Percentiles rank a stretch among this genome's conserved stretches.
Conservation (phyloP, 92 coral and sea anemone species). For the Montipora capitata region DNA sequence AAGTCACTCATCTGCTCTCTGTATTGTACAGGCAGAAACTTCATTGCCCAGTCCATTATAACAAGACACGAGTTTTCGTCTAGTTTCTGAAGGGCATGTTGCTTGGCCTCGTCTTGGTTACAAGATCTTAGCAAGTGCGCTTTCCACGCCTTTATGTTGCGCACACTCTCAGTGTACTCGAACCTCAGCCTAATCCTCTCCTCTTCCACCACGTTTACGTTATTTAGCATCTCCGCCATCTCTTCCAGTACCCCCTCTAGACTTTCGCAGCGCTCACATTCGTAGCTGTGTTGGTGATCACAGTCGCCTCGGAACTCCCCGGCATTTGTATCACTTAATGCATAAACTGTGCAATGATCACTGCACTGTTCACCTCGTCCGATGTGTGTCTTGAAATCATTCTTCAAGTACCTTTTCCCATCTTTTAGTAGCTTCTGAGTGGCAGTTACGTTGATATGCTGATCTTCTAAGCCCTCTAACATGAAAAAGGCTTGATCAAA, state of each 20-base stretch:
- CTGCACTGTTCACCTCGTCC: constrained; percentile 2
- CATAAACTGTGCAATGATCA: constrained; percentile 56
- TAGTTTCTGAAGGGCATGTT: no score
- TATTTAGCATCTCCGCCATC: neutral
- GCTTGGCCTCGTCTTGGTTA: no score
- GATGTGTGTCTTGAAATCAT: constrained; percentile 60
- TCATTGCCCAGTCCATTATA: no score
- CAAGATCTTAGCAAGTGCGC: no score
- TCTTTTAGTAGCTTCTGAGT: constrained; percentile 39
- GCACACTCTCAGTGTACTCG: no score
- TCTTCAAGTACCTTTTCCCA: constrained; percentile 67
- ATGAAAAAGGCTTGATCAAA: neutral
- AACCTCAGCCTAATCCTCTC: no score
- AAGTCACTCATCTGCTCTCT: no score
- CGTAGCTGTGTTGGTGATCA: constrained; percentile 37
- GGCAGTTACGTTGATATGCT: constrained; percentile 7
- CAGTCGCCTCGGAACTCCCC: neutral
- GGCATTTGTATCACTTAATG: constrained; percentile 37
- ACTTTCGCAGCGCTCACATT: constrained; percentile 42
- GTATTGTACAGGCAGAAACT: no score
- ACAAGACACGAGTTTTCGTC: no score
- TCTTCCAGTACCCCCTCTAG: constrained; percentile 47
- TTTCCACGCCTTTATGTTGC: no score
- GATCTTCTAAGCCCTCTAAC: neutral
- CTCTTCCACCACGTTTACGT: no score